These are phyloP conservation scores for Temnothorax ravouxi DNA, from an alignment of 2,888 invertebrate species.

Conservation along the genomic window DNA sequence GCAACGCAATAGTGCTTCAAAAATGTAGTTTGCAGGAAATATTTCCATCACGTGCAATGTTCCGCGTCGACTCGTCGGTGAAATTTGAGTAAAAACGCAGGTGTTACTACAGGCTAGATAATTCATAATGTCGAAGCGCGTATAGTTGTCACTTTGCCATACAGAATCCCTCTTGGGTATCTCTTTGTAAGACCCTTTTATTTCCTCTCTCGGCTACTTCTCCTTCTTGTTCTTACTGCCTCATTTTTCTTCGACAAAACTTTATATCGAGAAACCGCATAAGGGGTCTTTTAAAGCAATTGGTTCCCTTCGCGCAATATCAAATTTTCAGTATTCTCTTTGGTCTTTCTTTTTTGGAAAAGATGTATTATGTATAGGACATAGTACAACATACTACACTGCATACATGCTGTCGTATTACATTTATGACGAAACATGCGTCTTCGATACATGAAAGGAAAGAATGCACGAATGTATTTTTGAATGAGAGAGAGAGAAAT, in stretches of 20 bases:
- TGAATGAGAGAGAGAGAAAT: not conserved
- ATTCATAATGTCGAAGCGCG: constrained; percentile 71
- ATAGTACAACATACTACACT: not conserved
- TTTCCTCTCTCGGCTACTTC: constrained; percentile 2
- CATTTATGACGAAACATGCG: not conserved
- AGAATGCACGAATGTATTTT: not conserved
- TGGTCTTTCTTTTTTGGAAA: not conserved
- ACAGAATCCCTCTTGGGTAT: constrained; percentile 31
- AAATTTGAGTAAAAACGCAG: constrained; percentile 70
- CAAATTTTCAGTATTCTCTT: constrained; percentile 1
- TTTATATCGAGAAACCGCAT: constrained; percentile 38
- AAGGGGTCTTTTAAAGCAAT: constrained; percentile 68
- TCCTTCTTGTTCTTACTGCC: not conserved
- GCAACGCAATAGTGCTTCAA: not conserved
- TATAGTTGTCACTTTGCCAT: constrained; percentile 63
- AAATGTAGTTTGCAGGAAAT: constrained; percentile 16
- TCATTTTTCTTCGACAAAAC: constrained; percentile 29
- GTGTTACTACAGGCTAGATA: constrained; percentile 67
- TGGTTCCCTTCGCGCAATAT: constrained; percentile 49
- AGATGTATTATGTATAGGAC: not conserved
- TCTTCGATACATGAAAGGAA: not conserved
- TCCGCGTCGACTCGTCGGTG: constrained; percentile 63
- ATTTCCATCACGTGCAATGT: constrained; percentile 13
- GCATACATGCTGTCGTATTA: not conserved
- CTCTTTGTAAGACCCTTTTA: constrained; percentile 25